phyloP scores from a whole-genome alignment of 2,888 invertebrate species.

The Epinotia brunnichana region DNA sequence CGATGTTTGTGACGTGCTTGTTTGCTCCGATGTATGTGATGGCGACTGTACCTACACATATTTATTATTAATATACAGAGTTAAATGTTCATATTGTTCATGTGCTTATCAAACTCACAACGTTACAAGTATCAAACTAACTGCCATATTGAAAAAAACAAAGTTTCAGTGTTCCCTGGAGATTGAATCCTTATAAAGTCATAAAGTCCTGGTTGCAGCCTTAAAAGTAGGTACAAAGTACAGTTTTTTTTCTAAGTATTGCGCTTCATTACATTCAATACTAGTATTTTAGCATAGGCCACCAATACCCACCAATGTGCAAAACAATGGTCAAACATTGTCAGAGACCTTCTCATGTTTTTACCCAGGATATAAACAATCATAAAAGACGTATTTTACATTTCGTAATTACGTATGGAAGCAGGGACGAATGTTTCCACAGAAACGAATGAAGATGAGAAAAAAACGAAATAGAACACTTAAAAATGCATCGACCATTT shows the following conservation, averaged over 20 bases:
- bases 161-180: background rate
- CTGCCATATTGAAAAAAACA: background rate
- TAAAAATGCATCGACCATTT: conserved; percentile 40
- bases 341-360: background rate
- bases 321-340: background rate
- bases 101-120: no score
- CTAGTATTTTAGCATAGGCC: background rate
- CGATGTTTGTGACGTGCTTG: no score
- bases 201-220: no score
- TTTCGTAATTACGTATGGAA: background rate
- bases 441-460: background rate
- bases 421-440: background rate
- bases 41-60: no score
- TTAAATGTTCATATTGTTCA: no score
- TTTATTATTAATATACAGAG: no score
- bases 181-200: no score
- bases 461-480: conserved; percentile 21
- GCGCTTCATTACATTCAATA: no score
- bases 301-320: background rate
- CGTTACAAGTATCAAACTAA: no score
- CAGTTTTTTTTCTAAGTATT: no score
- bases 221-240: no score
- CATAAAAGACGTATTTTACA: background rate
- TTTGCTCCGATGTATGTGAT: no score
- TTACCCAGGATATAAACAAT: background rate